Evolutionary conservation across 2,888 invertebrate species (phyloP).

Genomic region (Zaprionus lineosus): DNA sequence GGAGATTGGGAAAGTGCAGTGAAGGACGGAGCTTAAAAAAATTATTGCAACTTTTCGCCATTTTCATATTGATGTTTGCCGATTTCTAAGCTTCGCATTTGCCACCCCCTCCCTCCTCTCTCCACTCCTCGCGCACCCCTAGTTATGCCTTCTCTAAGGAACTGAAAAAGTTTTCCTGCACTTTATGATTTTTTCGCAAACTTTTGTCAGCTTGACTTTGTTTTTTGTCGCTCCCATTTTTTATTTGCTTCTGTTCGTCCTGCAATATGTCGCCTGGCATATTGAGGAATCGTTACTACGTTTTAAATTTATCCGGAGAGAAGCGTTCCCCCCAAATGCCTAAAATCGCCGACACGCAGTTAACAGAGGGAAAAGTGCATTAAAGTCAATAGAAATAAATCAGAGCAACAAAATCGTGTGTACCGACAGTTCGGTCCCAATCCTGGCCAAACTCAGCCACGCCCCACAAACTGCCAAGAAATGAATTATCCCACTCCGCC

Average conservation of each 20-base stretch:
- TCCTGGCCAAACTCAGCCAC: slow-evolving; percentile 34
- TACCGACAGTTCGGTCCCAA: too few species aligned
- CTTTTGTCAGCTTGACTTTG: slow-evolving; percentile 52
- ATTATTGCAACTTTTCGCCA: slow-evolving; percentile 45
- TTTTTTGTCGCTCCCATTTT: slow-evolving; percentile 2
- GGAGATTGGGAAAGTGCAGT: slow-evolving; percentile 38
- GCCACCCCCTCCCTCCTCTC: too few species aligned
- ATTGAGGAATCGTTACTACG: slow-evolving; percentile 39
- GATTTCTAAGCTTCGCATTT: too few species aligned
- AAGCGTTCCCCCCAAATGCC: too few species aligned
- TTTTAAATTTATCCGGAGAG: slow-evolving; percentile 9
- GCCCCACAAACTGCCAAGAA: slow-evolving; percentile 36
- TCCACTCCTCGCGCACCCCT: too few species aligned
- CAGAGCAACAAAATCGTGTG: too few species aligned
- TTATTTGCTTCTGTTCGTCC: too few species aligned
- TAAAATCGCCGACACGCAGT: too few species aligned
- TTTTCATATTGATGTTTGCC: slow-evolving; percentile 65
- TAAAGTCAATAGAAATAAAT: slow-evolving; percentile 43
- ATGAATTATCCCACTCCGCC: slow-evolving; percentile 5
- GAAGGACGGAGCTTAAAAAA: slow-evolving; percentile 22
- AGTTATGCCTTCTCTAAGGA: too few species aligned
- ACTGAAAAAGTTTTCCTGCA: slow-evolving; percentile 58
- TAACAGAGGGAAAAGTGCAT: neutral
- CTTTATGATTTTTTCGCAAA: slow-evolving; percentile 67
- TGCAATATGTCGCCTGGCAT: slow-evolving; percentile 10